These are phyloP conservation scores for Streptopelia turtur DNA, from an alignment of 2,797 vertebrate species.

Conservation along the genomic window DNA sequence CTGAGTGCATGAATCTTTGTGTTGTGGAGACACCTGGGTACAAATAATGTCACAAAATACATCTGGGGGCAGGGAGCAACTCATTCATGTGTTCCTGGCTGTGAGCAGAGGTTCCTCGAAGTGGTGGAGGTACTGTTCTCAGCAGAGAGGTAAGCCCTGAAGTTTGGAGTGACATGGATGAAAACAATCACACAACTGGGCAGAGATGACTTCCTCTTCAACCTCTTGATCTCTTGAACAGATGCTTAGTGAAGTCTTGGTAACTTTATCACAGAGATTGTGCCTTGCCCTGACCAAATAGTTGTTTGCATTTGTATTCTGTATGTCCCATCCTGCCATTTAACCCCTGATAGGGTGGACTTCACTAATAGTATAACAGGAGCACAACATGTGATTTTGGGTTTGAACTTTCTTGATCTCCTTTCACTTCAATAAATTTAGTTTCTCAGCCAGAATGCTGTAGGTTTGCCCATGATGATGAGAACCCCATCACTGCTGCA, in stretches of 20 bases:
- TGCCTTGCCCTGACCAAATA: not conserved
- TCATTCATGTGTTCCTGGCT: not conserved
- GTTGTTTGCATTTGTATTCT: not conserved
- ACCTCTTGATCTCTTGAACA: not conserved
- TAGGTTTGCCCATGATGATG: not conserved
- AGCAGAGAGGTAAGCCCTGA: not conserved
- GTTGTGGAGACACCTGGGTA: not conserved
- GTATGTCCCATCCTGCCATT: not conserved
- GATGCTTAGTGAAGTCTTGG: not conserved
- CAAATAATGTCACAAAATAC: not conserved
- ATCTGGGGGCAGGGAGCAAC: rapidly evolving
- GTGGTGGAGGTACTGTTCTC: rapidly evolving
- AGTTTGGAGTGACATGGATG: not conserved
- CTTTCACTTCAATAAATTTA: not conserved
- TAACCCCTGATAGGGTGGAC: not conserved
- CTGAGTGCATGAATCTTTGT: not conserved
- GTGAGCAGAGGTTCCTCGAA: not conserved
- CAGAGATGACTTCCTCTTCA: not conserved
- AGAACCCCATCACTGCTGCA: rapidly evolving
- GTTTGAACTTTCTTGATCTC: not conserved
- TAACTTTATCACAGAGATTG: not conserved
- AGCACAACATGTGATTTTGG: not conserved
- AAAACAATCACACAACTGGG: not conserved
- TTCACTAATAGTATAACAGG: not conserved
- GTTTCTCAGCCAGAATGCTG: not conserved